These are phyloP conservation scores for Hemicrepidius hirtus DNA, from an alignment of 2,888 invertebrate genomes.

Conservation along the genomic window DNA sequence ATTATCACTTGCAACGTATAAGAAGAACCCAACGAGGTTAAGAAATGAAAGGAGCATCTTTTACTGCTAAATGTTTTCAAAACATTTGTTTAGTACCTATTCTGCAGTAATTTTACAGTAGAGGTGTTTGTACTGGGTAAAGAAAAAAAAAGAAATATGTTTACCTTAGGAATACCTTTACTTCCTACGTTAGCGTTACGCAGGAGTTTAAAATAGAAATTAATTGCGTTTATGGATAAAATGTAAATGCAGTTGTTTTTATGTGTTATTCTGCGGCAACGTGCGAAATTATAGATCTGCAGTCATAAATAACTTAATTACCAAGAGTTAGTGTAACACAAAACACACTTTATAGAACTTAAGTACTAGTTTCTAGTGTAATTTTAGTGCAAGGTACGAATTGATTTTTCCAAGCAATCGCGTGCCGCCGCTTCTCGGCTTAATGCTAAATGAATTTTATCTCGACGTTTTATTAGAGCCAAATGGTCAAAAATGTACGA, in stretches of 20 bases:
- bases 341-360: background rate
- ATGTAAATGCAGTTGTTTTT: slow-evolving; percentile 13
- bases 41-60: no score
- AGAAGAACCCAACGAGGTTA: no score
- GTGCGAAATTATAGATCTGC: slow-evolving; percentile 20
- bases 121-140: no score
- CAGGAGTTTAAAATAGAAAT: background rate
- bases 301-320: slow-evolving; percentile 30
- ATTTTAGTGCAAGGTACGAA: slow-evolving; percentile 43
- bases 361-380: slow-evolving; percentile 4
- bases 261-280: slow-evolving; percentile 6
- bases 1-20: no score
- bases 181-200: no score
- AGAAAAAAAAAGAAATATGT: no score
- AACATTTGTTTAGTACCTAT: no score
- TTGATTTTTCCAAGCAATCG: slow-evolving; percentile 40
- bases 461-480: slow-evolving; percentile 25
- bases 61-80: no score
- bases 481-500: slow-evolving; percentile 25
- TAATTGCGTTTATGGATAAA: background rate
- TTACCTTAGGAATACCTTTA: no score
- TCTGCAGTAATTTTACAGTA: no score
- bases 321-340: background rate
- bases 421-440: slow-evolving; percentile 24
- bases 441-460: slow-evolving; percentile 34